Base-by-base conservation (phyloP, 2,113 vertebrate genomes). In the Bucco capensis region DNA sequence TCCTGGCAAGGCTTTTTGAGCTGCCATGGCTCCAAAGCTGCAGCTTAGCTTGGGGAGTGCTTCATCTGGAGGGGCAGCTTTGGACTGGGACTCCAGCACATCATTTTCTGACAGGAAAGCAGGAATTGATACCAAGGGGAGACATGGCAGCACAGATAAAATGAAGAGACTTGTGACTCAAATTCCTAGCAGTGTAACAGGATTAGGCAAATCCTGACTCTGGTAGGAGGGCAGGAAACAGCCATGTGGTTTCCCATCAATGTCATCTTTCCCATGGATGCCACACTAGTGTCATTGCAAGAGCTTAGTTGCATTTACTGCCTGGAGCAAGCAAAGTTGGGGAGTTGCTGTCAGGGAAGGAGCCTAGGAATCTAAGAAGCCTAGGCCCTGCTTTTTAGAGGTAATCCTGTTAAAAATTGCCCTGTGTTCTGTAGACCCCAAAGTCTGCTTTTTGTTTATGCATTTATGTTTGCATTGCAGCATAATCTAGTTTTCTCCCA, bases 21-120 rank as follows among this genome's bases (percentile, higher is more conserved):
- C 42, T 46, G 27, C 27, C 4, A 3, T 64, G 40, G 40, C 35
- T 77, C 61, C 10, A 51, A 75, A 72, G 50, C 62, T 76, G 25
- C 25, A 1, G 57, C 81, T 87, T 47, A 40, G 17, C 38, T 76
- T 24, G 47, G 11, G 51, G 38, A 8, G 33, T 0, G 0, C 19
- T 81, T 84, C 23, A 16, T n/a, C 42, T 47, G 42, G 31, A 61
- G n/a, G 35, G 77, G 15, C 47, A 70, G 62, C 10, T 14, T 87
- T 73, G 77, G 73, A 56, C 38, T 9, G 67, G 74, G 61, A 71
- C 44, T 40, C 51, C 58, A 47, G 38, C n/a, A 69, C 37, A 22
- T 81, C 21, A 15, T 71, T 66, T 89, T 49, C 50, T 66, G 58
- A 60, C 53, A 57, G n/a, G 19, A 71, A 35, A 27, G 83, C n/a